phyloP scores from a whole-genome alignment of 2,113 vertebrate genomes.

The Oncorhynchus keta region DNA sequence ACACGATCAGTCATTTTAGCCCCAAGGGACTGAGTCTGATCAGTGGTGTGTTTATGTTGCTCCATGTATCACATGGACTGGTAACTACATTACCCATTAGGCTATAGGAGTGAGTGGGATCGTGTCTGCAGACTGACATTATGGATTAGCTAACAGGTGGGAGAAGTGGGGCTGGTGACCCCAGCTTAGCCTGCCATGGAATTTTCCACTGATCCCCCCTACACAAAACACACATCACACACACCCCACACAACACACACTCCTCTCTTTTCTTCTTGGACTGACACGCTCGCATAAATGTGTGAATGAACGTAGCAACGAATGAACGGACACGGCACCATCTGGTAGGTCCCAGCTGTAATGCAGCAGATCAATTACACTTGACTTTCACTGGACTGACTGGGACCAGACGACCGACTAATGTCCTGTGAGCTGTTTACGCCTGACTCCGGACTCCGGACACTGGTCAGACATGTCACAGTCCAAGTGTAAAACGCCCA shows the following conservation, averaged over 20 bases:
- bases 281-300: slow-evolving; percentile 53
- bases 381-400: slow-evolving; percentile 64
- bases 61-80: slow-evolving; percentile 4
- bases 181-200: not conserved
- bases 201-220: not conserved
- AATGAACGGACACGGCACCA: slow-evolving; percentile 49
- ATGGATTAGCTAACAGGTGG: slow-evolving; percentile 67
- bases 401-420: slow-evolving; percentile 33
- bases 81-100: slow-evolving; percentile 65
- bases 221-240: slow-evolving; percentile 2
- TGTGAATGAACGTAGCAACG: slow-evolving; percentile 48
- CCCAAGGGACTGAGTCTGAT: not conserved
- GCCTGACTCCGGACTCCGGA: slow-evolving; percentile 24
- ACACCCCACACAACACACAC: not conserved
- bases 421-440: slow-evolving; percentile 46
- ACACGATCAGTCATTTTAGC: too few relatives aligned
- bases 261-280: slow-evolving; percentile 35
- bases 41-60: not conserved
- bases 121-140: slow-evolving; percentile 46
- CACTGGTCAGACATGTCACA: slow-evolving; percentile 23
- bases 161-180: slow-evolving; percentile 13
- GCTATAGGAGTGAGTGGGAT: slow-evolving; percentile 38
- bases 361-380: slow-evolving; percentile 69
- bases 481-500: not conserved
- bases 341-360: slow-evolving; percentile 67